Conservation (phyloP, 1,140 invertebrate species). For the Dysdera silvatica region DNA sequence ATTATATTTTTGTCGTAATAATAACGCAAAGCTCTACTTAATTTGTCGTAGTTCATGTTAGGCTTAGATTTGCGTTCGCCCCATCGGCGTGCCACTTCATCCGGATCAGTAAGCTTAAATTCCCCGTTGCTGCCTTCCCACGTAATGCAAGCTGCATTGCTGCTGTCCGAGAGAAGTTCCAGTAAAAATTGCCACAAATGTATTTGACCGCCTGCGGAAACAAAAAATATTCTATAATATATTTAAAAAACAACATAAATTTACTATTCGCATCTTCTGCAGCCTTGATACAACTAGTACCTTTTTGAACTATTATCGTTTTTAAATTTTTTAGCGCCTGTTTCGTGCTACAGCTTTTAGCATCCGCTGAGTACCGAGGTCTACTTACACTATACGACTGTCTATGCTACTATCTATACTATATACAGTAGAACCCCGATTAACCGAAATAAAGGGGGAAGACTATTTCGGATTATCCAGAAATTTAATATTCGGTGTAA, state of each 20-base stretch:
- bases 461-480: no score
- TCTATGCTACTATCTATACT: no score
- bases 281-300: background rate
- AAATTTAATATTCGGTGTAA: no score
- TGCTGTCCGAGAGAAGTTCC: conserved; percentile 73
- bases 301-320: background rate
- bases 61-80: conserved; percentile 54
- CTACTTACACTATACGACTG: no score
- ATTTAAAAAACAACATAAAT: background rate
- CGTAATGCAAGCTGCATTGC: conserved; percentile 56
- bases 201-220: conserved; percentile 62
- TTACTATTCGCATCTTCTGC: background rate
- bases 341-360: no score
- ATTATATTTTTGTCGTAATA: conserved; percentile 58
- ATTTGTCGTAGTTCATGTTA: conserved; percentile 58
- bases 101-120: conserved; percentile 54
- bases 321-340: no score
- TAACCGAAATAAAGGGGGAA: no score
- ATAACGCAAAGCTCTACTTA: conserved; percentile 52
- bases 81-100: conserved; percentile 55
- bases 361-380: no score
- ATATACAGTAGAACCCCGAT: no score
- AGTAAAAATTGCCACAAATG: conserved; percentile 95
- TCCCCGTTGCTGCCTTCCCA: conserved; percentile 50
- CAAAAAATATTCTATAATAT: background rate